phyloP scores from a whole-genome alignment of 2,888 invertebrate genomes.

The Malthinus seriepunctatus region DNA sequence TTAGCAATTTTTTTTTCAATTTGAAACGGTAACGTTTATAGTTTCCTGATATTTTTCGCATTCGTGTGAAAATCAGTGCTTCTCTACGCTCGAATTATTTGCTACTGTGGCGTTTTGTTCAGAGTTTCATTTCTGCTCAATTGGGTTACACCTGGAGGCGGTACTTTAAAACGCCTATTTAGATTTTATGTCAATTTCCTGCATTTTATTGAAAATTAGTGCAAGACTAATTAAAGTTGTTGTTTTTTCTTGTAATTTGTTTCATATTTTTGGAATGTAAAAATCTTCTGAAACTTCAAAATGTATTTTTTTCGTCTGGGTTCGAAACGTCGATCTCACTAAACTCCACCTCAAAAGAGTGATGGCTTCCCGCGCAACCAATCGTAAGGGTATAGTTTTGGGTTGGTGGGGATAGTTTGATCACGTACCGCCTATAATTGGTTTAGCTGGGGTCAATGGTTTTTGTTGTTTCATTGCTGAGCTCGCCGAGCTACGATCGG shows the following conservation, averaged over 20 bases:
- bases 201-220: too few species aligned
- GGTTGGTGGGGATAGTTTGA: background rate
- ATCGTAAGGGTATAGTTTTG: background rate
- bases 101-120: background rate
- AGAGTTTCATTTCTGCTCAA: background rate
- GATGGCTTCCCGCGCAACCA: conserved; percentile 6
- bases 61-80: background rate
- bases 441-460: conserved; percentile 28
- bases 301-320: conserved; percentile 1
- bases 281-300: conserved; percentile 1
- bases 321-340: background rate
- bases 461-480: conserved; percentile 29
- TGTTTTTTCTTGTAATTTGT: background rate
- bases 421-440: conserved; percentile 8
- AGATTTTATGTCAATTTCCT: background rate
- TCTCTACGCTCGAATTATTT: conserved; percentile 1
- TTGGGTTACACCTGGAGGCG: background rate
- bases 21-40: conserved; percentile 10
- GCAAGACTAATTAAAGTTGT: background rate
- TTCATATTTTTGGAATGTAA: background rate
- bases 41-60: conserved; percentile 9
- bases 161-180: background rate
- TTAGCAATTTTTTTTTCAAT: conserved; percentile 10
- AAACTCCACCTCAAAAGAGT: background rate
- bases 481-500: conserved; percentile 11